These are phyloP conservation scores for Andrena chrysosceles DNA, from an alignment of 2,888 invertebrate genomes.

Conservation along the genomic window DNA sequence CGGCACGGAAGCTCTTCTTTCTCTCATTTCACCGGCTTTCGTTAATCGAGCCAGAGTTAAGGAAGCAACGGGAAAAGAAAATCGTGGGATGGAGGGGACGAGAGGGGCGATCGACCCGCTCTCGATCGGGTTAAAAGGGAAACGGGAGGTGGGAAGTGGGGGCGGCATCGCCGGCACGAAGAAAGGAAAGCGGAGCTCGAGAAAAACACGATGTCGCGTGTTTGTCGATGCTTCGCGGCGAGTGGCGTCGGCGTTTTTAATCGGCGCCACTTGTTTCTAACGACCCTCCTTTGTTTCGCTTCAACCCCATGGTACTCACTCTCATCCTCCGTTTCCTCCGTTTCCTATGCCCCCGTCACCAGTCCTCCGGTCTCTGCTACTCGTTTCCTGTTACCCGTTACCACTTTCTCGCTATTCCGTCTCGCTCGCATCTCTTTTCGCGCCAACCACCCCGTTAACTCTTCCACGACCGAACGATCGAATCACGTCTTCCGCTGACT, in stretches of 20 bases:
- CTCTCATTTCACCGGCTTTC: no score
- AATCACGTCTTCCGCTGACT: neutral
- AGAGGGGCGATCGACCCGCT: neutral
- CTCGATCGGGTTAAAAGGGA: neutral
- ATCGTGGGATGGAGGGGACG: neutral
- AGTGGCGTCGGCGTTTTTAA: slow-evolving; percentile 80
- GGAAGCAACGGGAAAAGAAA: no score
- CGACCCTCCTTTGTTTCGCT: slow-evolving; percentile 81
- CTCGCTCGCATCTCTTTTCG: slow-evolving; percentile 8
- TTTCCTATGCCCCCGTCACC: neutral
- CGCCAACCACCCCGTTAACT: neutral
- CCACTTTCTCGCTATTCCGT: neutral
- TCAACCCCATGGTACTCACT: slow-evolving; percentile 31
- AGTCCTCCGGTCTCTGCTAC: neutral
- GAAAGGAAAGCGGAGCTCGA: slow-evolving; percentile 47
- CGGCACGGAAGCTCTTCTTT: no score
- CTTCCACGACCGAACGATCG: slow-evolving; percentile 8
- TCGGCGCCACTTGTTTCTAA: slow-evolving; percentile 83
- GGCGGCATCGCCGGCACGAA: neutral
- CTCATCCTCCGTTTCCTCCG: slow-evolving; percentile 33
- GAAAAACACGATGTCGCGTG: slow-evolving; percentile 66
- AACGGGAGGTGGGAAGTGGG: neutral
- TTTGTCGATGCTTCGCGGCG: slow-evolving; percentile 78
- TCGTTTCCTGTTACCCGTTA: slow-evolving; percentile 3
- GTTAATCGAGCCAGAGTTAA: no score